Evolutionary conservation across 2,797 vertebrate species (phyloP).

Genomic region (Intellagama lesueurii): DNA sequence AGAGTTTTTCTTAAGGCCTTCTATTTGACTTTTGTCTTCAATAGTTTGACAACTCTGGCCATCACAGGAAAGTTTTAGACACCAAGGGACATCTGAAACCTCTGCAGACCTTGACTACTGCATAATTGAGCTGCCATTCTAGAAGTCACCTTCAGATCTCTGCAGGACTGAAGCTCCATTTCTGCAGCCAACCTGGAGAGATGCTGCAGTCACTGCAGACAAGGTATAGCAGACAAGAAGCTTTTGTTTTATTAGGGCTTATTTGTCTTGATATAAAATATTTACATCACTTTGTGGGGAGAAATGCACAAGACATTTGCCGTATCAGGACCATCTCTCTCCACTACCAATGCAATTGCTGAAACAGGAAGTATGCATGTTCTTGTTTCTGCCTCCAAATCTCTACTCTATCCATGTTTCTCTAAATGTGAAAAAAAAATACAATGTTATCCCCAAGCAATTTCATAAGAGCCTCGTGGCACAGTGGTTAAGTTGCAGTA

Average conservation of each 20-base stretch:
- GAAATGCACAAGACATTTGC: background rate
- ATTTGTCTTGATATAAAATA: background rate
- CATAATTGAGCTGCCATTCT: background rate
- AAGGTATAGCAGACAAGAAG: slow-evolving; percentile 10
- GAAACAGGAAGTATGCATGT: background rate
- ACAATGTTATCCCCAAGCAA: background rate
- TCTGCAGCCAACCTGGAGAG: slow-evolving; percentile 12
- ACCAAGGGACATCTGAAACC: background rate
- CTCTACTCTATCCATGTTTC: background rate
- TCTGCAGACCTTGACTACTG: background rate
- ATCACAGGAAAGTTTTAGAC: slow-evolving; percentile 7
- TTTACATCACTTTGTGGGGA: background rate
- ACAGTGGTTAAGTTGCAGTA: too few relatives aligned
- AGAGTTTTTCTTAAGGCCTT: background rate
- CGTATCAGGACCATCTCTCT: background rate
- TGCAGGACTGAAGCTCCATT: slow-evolving; percentile 33
- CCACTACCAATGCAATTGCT: background rate
- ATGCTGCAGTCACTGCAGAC: slow-evolving; percentile 4
- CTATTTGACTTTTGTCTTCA: slow-evolving; percentile 29
- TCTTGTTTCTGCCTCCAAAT: background rate
- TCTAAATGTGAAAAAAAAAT: slow-evolving; percentile 21
- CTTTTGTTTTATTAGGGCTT: slow-evolving; percentile 26
- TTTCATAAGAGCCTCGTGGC: too few relatives aligned
- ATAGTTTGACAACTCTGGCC: slow-evolving; percentile 4
- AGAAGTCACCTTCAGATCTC: slow-evolving; percentile 32